Evolutionary conservation across 2,797 vertebrate genomes (phyloP).

Genomic region (Takifugu ocellatus): DNA sequence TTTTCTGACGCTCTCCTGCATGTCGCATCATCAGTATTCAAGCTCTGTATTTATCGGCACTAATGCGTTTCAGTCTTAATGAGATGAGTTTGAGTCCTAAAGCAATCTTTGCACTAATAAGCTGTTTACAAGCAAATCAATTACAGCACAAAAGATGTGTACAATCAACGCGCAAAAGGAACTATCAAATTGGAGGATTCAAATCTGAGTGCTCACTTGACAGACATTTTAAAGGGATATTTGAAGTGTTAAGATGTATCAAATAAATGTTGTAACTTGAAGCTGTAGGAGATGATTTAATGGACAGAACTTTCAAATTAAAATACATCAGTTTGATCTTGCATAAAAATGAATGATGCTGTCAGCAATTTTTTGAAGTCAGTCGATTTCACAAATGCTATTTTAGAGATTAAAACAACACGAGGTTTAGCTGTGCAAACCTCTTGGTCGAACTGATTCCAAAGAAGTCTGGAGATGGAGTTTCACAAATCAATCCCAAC

Average conservation of each 20-base stretch:
- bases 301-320: constrained; percentile 4
- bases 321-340: too few relatives aligned
- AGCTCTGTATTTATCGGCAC: constrained; percentile 57
- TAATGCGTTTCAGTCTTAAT: constrained; percentile 62
- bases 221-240: constrained; percentile 32
- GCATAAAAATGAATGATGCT: too few relatives aligned
- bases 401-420: constrained; percentile 2
- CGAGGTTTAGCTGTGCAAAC: constrained; percentile 5
- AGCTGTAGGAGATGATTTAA: constrained; percentile 7
- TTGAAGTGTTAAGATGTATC: constrained; percentile 18
- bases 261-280: constrained; percentile 1
- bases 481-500: constrained; percentile 35
- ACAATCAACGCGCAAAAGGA: constrained; percentile 41
- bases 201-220: constrained; percentile 36
- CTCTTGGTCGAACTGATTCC: constrained; percentile 36
- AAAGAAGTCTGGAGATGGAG: constrained; percentile 32
- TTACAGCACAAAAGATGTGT: constrained; percentile 55
- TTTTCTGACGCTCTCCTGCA: constrained; percentile 22
- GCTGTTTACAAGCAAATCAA: constrained; percentile 71
- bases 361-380: neutral
- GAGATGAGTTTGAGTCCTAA: constrained; percentile 64
- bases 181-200: constrained; percentile 41
- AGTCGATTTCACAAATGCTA: neutral
- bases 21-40: constrained; percentile 61
- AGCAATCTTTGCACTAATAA: constrained; percentile 70